Conservation (phyloP, 2,113 vertebrate genomes). For the Phalacrocorax aristotelis region DNA sequence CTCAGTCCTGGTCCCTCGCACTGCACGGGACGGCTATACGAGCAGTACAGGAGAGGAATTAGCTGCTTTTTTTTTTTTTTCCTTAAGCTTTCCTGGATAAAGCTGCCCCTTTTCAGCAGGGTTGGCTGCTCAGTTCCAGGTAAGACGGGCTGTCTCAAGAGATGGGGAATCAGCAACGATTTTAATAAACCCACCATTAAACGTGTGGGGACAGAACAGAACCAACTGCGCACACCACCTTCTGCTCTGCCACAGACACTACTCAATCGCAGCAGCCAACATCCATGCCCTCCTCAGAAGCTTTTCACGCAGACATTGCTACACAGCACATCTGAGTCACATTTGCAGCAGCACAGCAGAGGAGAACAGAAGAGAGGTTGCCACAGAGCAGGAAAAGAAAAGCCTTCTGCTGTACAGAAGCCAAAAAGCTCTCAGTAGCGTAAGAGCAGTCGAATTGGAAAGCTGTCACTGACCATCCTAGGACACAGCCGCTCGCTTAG, state of each 20-base stretch:
- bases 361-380: background rate
- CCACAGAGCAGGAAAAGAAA: background rate
- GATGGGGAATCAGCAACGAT: background rate
- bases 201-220: background rate
- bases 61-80: background rate
- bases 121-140: background rate
- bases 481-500: background rate
- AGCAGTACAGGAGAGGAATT: background rate
- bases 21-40: background rate
- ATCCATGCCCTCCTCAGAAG: background rate
- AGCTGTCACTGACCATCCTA: background rate
- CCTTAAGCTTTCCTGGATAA: background rate
- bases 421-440: background rate
- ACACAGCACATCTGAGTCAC: background rate
- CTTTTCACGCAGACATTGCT: background rate
- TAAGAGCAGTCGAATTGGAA: background rate
- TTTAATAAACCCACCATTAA: background rate
- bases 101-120: slow-evolving; percentile 10
- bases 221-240: background rate
- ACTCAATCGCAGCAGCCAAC: background rate
- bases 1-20: background rate
- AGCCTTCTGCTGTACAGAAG: background rate
- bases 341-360: background rate
- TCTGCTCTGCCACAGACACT: background rate
- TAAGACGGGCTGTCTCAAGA: background rate